Evolutionary conservation across 2,797 vertebrate species (phyloP).

Genomic region (Melanotaenia parkinsoni): DNA sequence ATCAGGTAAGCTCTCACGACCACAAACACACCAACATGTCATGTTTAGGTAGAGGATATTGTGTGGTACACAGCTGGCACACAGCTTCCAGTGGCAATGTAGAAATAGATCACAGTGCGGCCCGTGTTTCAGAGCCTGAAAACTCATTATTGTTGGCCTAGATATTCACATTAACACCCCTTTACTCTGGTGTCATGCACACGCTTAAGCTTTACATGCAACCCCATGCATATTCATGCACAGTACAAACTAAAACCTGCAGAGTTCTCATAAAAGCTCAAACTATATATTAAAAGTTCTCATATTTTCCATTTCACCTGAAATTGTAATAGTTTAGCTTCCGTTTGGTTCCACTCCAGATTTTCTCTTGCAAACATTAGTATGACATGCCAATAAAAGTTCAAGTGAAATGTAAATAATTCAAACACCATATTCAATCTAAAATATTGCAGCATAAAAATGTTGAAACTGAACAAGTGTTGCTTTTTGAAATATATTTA

Average conservation of each 20-base stretch:
- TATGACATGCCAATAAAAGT: background rate
- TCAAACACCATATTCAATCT: background rate
- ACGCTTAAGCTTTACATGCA: slow-evolving; percentile 14
- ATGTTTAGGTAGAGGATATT: background rate
- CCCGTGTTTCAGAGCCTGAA: slow-evolving; percentile 45
- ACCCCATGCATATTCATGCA: slow-evolving; percentile 10
- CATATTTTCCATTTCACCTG: background rate
- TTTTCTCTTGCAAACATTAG: background rate
- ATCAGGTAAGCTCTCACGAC: background rate
- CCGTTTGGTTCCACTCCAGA: slow-evolving; percentile 8
- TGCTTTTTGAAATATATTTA: background rate
- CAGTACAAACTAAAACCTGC: slow-evolving; percentile 3
- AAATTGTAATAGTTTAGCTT: slow-evolving; percentile 17
- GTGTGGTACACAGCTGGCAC: background rate
- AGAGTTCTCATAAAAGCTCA: background rate
- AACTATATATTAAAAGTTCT: background rate
- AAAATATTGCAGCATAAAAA: background rate
- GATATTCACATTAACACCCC: slow-evolving; percentile 57
- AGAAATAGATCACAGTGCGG: slow-evolving; percentile 56
- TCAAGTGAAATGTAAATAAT: background rate
- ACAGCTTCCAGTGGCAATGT: slow-evolving; percentile 27
- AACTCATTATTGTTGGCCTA: slow-evolving; percentile 74
- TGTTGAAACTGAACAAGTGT: background rate
- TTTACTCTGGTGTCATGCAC: slow-evolving; percentile 36
- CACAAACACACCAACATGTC: background rate